Conservation (phyloP, 1,140 invertebrate species). For the Homalodisca vitripennis region DNA sequence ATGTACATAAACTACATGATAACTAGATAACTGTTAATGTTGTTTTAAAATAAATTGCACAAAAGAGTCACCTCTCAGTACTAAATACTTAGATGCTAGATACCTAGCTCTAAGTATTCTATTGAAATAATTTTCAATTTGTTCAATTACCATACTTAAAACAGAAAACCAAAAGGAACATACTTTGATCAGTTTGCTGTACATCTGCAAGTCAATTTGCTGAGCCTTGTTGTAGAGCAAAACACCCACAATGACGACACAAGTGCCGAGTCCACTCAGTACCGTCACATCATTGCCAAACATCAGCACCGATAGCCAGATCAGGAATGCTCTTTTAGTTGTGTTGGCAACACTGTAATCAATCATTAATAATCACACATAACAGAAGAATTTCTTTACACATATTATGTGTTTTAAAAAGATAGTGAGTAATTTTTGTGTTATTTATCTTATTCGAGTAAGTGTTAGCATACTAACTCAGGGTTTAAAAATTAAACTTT, state of each 20-base stretch:
- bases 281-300: constrained; percentile 80
- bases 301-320: constrained; percentile 78
- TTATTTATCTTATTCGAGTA: no score
- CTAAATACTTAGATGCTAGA: background rate
- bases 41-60: background rate
- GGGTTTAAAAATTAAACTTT: no score
- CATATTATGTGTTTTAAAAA: no score
- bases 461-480: no score
- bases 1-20: background rate
- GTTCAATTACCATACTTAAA: background rate
- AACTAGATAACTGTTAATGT: background rate
- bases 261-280: constrained; percentile 73
- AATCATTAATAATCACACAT: constrained; percentile 9
- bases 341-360: constrained; percentile 79
- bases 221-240: constrained; percentile 75
- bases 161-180: background rate
- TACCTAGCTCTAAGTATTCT: background rate
- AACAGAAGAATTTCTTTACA: no score
- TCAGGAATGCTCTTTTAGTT: constrained; percentile 78
- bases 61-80: background rate
- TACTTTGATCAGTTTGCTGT: constrained; percentile 6
- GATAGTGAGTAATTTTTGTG: no score
- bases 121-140: background rate
- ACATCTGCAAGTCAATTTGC: constrained; percentile 52
- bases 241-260: constrained; percentile 73